These are phyloP conservation scores for Diplolepis rosae DNA, from an alignment of 2,888 invertebrate genomes.

Conservation along the genomic window DNA sequence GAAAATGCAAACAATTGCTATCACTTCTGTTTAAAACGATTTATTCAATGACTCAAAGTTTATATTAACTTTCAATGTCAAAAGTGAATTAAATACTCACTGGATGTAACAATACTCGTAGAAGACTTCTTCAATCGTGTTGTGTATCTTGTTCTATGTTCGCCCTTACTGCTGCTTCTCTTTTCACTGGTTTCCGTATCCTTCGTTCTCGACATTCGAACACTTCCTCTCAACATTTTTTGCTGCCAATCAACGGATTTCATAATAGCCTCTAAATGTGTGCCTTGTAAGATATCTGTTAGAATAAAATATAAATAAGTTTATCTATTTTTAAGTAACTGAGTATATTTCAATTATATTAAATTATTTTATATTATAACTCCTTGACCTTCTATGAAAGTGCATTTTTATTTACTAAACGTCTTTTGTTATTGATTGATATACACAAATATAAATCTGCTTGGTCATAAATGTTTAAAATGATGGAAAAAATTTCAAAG, in stretches of 20 bases:
- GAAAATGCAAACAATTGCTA: neutral
- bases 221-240: conserved; percentile 75
- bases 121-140: conserved; percentile 75
- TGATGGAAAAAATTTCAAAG: too few relatives aligned
- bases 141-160: conserved; percentile 75
- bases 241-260: conserved; percentile 89
- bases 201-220: conserved; percentile 66
- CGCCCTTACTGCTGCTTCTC: conserved; percentile 70
- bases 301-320: too few relatives aligned
- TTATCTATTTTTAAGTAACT: neutral
- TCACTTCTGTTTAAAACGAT: neutral
- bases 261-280: conserved; percentile 83
- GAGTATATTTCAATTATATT: neutral
- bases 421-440: too few relatives aligned
- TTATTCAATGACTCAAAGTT: neutral
- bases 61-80: neutral
- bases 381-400: neutral
- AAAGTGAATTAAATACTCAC: conserved; percentile 68
- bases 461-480: too few relatives aligned
- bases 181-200: conserved; percentile 70
- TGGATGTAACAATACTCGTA: conserved; percentile 74
- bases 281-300: conserved; percentile 80
- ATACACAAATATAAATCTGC: too few relatives aligned
- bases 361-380: neutral
- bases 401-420: neutral